Evolutionary conservation across 2,888 invertebrate genomes (phyloP).

Genomic region (Heliconius aoede): DNA sequence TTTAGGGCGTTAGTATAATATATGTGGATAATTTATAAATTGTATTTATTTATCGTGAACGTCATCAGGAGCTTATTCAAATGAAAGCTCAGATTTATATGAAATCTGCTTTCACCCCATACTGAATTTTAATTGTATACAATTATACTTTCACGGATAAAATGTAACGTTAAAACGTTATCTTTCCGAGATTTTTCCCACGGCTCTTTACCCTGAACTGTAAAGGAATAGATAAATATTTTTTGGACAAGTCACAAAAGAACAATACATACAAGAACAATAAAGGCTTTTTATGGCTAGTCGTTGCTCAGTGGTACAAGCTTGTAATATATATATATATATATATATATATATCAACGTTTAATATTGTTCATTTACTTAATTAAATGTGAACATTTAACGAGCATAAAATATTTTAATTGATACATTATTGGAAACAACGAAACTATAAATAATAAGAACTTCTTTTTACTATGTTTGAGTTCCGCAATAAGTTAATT

Average conservation of each 20-base stretch:
- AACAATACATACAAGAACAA: no score
- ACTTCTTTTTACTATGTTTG: no score
- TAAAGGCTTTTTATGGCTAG: no score
- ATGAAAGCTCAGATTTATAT: conserved; percentile 10
- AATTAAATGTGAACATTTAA: no score
- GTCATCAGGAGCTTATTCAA: conserved; percentile 4
- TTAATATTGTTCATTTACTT: no score
- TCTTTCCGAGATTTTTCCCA: neutral
- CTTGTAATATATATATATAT: no score
- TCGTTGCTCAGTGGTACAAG: no score
- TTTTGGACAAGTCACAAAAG: neutral
- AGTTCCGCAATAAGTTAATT: no score
- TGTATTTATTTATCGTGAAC: neutral
- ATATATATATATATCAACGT: no score
- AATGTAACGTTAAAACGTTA: neutral
- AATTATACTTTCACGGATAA: conserved; percentile 8
- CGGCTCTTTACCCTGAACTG: conserved; percentile 5
- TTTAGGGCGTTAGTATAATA: neutral
- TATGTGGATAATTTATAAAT: neutral
- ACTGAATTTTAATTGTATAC: conserved; percentile 19
- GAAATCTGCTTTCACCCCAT: conserved; percentile 8
- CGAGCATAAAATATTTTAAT: no score
- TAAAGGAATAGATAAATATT: neutral
- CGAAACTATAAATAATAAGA: no score
- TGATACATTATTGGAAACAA: no score